Evolutionary conservation across 2,113 vertebrate species (phyloP), one percentile per base, ranked within the genome.

Genomic region (Podarcis cretensis): DNA sequence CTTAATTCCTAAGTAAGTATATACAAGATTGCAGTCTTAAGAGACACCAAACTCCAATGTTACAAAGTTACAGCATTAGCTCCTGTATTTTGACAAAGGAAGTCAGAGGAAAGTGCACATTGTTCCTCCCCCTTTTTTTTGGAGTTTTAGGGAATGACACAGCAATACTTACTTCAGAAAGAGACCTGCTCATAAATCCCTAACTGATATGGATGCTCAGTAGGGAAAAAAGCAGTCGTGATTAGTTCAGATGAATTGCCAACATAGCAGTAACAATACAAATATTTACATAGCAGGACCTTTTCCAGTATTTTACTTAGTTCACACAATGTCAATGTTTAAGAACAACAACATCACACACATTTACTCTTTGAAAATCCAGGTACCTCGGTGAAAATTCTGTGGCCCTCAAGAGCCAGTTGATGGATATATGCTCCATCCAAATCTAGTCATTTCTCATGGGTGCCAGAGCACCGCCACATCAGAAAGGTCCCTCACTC

Each of bases 141-240:
- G 32, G 43, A 57, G 23, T 32, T 14, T 21, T 77, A 32, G 82
- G 71, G 43, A 88, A 30, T 54, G 21, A 21, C n/a, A 69, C 48
- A 83, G 12, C 5, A 82, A 66, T 90, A 86, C 87, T 88, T 84
- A 83, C 80, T 78, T 83, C 48, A 83, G 48, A 83, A 71, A 83
- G 16, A 65, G 18, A 87, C 12, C 14, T 83, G 83, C 5, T 30
- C 83, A 0, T 37, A 88, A 63, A 89, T 88, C 63, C 54, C 37
- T 91, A 91, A 90, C 1, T 71, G 81, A 32, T n/a, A 37, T 0
- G 83, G 87, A 90, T 83, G 30, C 1, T 86, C 10, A 77, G 25
- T 16, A 68, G 25, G 5, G 74, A 81, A 63, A 73, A 74, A 86
- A 81, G 54, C 13, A 32, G 20, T 82, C 40, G 8, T 66, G 54